Conservation (phyloP, 1,140 invertebrate species). For the Lasioglossum albipes region DNA sequence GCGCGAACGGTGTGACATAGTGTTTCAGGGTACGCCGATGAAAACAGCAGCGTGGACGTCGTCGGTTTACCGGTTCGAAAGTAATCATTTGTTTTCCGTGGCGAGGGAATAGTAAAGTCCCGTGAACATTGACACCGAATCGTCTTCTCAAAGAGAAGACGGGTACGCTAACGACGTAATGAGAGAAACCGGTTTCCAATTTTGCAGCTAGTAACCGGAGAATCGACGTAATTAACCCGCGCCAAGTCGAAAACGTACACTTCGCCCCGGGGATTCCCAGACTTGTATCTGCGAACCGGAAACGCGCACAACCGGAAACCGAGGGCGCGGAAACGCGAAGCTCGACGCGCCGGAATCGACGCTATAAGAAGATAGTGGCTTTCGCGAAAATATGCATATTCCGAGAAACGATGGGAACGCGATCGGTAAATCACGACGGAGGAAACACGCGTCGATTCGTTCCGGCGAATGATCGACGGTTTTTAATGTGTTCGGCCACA, state of each 20-base stretch:
- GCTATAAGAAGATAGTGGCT: too few relatives aligned
- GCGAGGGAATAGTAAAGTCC: conserved; percentile 6
- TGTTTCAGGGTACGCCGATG: not conserved
- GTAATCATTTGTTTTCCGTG: not conserved
- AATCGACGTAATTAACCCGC: conserved; percentile 14
- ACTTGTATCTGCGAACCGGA: not conserved
- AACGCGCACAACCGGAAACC: conserved; percentile 17
- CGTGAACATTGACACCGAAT: conserved; percentile 13
- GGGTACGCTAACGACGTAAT: conserved; percentile 32
- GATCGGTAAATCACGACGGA: not conserved
- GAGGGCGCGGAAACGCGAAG: not conserved
- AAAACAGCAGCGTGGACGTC: too few relatives aligned
- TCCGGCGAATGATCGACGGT: conserved; percentile 11
- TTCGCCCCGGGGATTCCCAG: conserved; percentile 15
- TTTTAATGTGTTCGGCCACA: conserved; percentile 41
- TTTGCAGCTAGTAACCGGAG: conserved; percentile 39
- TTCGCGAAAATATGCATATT: too few relatives aligned
- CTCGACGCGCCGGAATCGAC: too few relatives aligned
- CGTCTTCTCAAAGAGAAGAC: conserved; percentile 24
- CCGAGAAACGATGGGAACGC: too few relatives aligned
- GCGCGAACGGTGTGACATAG: not conserved
- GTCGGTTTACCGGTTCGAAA: not conserved
- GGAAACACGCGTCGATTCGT: conserved; percentile 16
- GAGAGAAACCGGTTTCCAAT: conserved; percentile 50
- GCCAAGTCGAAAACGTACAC: conserved; percentile 25